phyloP scores from a whole-genome alignment of 1,140 invertebrate species.

The Phymastichus coffea region DNA sequence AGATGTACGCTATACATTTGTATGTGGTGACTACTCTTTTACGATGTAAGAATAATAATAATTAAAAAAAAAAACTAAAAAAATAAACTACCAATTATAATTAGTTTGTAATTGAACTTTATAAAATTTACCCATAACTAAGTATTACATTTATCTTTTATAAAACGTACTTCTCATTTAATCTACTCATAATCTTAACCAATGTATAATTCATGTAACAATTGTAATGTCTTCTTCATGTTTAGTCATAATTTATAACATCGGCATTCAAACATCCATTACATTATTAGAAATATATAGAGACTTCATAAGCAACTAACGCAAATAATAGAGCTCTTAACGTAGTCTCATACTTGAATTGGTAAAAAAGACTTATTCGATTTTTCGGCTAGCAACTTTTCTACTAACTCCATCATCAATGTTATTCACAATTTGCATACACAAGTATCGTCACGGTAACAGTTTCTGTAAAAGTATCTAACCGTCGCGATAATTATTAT shows the following conservation, averaged over 20 bases:
- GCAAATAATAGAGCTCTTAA: constrained; percentile 18
- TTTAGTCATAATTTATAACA: constrained; percentile 26
- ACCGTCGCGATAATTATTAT: not conserved
- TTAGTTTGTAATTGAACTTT: constrained; percentile 23
- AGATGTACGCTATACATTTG: too few relatives aligned
- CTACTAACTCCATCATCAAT: constrained; percentile 18
- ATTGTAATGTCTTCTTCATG: constrained; percentile 23
- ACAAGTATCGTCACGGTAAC: too few relatives aligned
- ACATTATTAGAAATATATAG: constrained; percentile 21
- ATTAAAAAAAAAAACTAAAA: constrained; percentile 15
- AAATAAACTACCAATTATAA: constrained; percentile 18
- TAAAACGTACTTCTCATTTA: constrained; percentile 19
- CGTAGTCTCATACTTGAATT: constrained; percentile 12
- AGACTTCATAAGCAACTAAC: constrained; percentile 24
- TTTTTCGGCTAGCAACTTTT: constrained; percentile 5
- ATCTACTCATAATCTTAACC: constrained; percentile 21
- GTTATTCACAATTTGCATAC: too few relatives aligned
- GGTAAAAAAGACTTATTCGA: constrained; percentile 11
- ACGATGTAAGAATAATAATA: not conserved
- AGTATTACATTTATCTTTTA: constrained; percentile 25
- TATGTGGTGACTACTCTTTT: too few relatives aligned
- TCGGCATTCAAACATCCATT: constrained; percentile 27
- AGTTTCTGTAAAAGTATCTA: not conserved
- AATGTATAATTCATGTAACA: constrained; percentile 28
- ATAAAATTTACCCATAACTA: constrained; percentile 27